Evolutionary conservation across 2,113 vertebrate genomes (phyloP), one percentile per base, ranked within the genome.

Genomic region (Euleptes europaea): DNA sequence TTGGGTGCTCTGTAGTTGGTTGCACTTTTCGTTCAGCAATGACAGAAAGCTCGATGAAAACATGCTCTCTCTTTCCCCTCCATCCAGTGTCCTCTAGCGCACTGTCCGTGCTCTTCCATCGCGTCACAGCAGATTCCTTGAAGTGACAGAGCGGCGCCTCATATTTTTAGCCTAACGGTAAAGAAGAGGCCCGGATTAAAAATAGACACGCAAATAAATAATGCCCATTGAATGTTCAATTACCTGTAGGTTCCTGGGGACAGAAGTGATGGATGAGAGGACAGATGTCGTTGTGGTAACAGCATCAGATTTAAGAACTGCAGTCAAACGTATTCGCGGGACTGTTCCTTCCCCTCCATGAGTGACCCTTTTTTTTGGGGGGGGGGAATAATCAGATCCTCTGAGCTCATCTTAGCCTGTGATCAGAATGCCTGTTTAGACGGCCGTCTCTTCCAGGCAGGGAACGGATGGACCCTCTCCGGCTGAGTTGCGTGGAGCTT

Each of bases 121-220:
- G 9, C 1, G 0, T 92, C 86, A 90, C 85, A 88, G 90, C 86
- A 89, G 47, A 86, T 91, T 84, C 83, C 78, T 89, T 88, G 83
- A 93, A 86, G 80, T 88, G 94, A 90, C 92, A 92, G n/a, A n/a
- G 78, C 44, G 63, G 79, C 74, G 70, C 84, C 80, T 88, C 88
- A 66, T 83, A 33, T 42, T 83, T 91, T 86, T 51, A 85, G 78
- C 81, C 87, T 72, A 90, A 66, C 84, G 79, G 78, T 93, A 86
- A 90, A 93, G 19, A 66, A 93, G 23, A 69, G 90, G 19, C 78
- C 28, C 66, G 82, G 89, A 90, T 94, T 93, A 91, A 93, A 94
- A 95, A 93, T 88, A 94, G 82, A 84, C 80, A 80, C 69, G 76
- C 31, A 77, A 92, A 82, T 86, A 89, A 91, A 84, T 88, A 87